Conservation (phyloP, 1,140 invertebrate genomes). For the Drosophila sproati region DNA sequence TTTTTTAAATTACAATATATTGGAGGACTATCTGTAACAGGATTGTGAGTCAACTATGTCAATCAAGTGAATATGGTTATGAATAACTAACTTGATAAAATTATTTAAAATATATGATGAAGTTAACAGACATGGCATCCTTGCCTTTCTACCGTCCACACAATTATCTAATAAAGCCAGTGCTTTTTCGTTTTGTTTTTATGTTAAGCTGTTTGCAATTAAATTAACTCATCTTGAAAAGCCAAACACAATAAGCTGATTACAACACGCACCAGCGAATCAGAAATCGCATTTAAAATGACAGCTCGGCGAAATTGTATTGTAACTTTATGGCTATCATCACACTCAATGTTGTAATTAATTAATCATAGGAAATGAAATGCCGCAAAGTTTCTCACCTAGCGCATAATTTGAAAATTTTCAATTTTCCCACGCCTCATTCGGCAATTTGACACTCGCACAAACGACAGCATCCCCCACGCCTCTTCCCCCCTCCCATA, state of each 20-base stretch:
- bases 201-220: background rate
- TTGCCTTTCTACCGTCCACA: no score
- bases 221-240: background rate
- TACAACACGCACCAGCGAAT: background rate
- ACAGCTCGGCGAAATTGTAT: constrained; percentile 1
- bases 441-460: constrained; percentile 58
- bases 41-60: no score
- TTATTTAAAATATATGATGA: no score
- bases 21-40: no score
- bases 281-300: constrained; percentile 17
- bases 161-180: no score
- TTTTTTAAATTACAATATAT: no score
- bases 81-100: no score
- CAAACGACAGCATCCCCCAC: background rate
- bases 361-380: constrained; percentile 80
- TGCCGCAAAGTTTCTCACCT: constrained; percentile 81
- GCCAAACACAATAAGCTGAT: background rate
- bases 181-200: no score
- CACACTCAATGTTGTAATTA: constrained; percentile 66
- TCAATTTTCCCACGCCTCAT: constrained; percentile 72
- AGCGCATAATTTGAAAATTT: constrained; percentile 57
- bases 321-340: constrained; percentile 50
- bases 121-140: no score
- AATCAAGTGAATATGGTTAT: no score
- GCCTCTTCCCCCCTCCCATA: background rate